Base-by-base conservation (phyloP, 2,888 invertebrate genomes). In the Acronicta psi region DNA sequence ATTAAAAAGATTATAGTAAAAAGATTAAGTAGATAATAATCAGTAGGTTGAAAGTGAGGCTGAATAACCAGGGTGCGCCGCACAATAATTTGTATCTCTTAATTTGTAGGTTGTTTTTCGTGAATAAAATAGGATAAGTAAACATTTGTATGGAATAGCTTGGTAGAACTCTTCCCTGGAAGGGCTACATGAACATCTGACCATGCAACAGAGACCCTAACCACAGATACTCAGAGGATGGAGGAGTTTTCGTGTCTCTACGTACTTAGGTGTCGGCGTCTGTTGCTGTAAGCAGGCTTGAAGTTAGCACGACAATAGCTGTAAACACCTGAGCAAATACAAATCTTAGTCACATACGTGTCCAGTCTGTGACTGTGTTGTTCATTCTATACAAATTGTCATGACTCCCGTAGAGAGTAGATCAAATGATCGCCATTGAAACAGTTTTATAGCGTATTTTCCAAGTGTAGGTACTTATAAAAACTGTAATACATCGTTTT, bases 241-340 rank as follows among this genome's bases (percentile, higher is more conserved):
- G 6, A 0, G n/a, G 6, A 0, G 6, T n/a, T n/a, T 1, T 31
- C n/a, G 34, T 31, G 11, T n/a, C 20, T 1, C 7, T 23, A 18
- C n/a, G 25, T 36, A 45, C 31, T 6, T n/a, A n/a, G n/a, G 34
- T n/a, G 10, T 14, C 14, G n/a, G 10, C 11, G 13, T 45, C 4
- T 14, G 11, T 37, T 16, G 9, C 40, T 20, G n/a, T 13, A 41
- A 20, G 18, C 7, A 40, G 1, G 16, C 20, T 18, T 10, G 13
- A 31, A 31, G 34, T 14, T 14, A 10, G 37, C 16, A 23, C 16
- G 47, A 40, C 20, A n/a, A 20, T 41, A 31, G 17, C 3, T 23
- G 11, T 6, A 29, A n/a, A 51, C 40, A 66, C 56, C 52, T 68
- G 68, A 17, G 29, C 20, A 52, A 65, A 66, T 34, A 36, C 3